phyloP scores from a whole-genome alignment of 1,140 invertebrate species.

The Aradophagus sp. region DNA sequence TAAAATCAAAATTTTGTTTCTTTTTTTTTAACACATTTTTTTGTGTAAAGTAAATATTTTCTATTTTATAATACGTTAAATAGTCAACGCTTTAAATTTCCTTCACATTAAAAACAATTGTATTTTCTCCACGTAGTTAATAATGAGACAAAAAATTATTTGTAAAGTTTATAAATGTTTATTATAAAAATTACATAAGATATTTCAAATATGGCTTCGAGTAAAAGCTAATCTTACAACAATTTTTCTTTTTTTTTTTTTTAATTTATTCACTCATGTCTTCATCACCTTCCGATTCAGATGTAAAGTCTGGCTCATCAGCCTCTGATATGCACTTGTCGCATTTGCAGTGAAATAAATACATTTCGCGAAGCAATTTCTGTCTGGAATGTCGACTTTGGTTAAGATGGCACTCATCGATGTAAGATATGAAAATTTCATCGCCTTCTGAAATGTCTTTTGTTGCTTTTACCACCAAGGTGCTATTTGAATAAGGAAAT shows the following conservation, averaged over 20 bases:
- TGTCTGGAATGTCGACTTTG: slow-evolving; percentile 90
- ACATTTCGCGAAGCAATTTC: slow-evolving; percentile 88
- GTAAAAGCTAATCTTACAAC: neutral
- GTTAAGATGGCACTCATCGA: slow-evolving; percentile 87
- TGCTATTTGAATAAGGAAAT: slow-evolving; percentile 90
- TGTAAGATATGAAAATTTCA: slow-evolving; percentile 93
- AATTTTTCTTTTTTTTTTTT: neutral
- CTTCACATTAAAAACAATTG: too few species aligned
- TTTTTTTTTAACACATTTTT: too few species aligned
- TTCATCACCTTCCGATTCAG: slow-evolving; percentile 67
- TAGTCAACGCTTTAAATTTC: too few species aligned
- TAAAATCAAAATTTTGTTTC: too few species aligned
- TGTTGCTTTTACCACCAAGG: slow-evolving; percentile 84
- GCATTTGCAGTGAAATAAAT: slow-evolving; percentile 90
- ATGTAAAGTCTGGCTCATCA: slow-evolving; percentile 87
- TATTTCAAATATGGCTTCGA: too few species aligned
- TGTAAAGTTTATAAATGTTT: neutral
- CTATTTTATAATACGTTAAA: too few species aligned
- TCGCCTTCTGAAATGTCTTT: slow-evolving; percentile 86
- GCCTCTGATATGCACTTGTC: slow-evolving; percentile 84
- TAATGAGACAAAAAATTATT: too few species aligned
- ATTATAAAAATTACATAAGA: neutral
- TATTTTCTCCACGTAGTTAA: too few species aligned
- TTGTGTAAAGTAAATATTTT: too few species aligned
- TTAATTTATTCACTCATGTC: slow-evolving; percentile 47